Conservation (phyloP, 2,113 vertebrate species). For the Pelvicachromis taeniatus region DNA sequence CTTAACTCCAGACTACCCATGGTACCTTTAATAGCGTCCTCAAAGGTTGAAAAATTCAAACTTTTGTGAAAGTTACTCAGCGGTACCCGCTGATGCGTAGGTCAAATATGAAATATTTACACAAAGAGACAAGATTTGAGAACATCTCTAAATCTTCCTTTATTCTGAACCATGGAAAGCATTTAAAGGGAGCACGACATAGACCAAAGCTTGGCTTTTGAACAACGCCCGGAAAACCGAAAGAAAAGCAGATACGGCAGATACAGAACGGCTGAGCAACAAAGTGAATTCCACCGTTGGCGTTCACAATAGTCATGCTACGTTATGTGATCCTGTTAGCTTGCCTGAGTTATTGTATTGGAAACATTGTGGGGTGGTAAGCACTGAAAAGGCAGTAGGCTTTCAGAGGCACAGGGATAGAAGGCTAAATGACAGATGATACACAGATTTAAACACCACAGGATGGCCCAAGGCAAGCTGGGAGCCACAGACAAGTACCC, state of each 20-base stretch:
- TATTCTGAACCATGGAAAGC: not conserved
- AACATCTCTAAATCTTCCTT: not conserved
- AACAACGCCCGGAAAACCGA: not conserved
- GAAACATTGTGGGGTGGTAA: conserved; percentile 26
- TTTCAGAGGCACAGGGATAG: conserved; percentile 37
- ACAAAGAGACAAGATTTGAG: not conserved
- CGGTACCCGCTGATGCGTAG: not conserved
- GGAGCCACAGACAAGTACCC: conserved; percentile 40
- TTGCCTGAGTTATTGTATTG: conserved; percentile 40
- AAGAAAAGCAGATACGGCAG: not conserved
- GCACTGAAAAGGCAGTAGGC: conserved; percentile 26
- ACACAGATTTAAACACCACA: conserved; percentile 60
- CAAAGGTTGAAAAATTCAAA: not conserved
- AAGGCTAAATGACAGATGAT: conserved; percentile 58
- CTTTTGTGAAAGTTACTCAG: not conserved
- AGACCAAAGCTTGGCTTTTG: not conserved
- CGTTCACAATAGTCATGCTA: conserved; percentile 40
- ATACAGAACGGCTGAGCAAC: conserved; percentile 19
- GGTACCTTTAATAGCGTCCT: not conserved
- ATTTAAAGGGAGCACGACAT: not conserved
- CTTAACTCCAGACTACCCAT: not conserved
- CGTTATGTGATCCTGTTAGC: conserved; percentile 54
- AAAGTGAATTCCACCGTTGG: conserved; percentile 24
- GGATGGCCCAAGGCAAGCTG: conserved; percentile 56
- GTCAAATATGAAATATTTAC: not conserved